Conservation (phyloP, 1,140 invertebrate species). For the Ctenoplectra terminalis region DNA sequence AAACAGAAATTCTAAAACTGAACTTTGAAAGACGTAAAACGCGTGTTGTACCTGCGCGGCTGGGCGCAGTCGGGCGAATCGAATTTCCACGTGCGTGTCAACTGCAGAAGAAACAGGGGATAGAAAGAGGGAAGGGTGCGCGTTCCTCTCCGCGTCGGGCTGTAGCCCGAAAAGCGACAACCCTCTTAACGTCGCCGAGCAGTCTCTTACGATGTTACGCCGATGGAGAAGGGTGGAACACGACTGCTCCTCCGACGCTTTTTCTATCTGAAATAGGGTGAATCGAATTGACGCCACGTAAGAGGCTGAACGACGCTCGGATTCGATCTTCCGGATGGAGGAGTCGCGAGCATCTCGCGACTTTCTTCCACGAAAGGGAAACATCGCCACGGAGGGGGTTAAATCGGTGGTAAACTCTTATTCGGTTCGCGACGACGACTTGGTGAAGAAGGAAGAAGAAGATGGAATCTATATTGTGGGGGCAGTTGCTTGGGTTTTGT, state of each 20-base stretch:
- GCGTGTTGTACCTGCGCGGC: conserved; percentile 5
- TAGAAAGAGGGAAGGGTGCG: not conserved
- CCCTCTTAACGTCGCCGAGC: conserved; percentile 47
- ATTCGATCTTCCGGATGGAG: conserved; percentile 69
- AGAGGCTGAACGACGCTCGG: conserved; percentile 48
- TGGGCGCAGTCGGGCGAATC: conserved; percentile 13
- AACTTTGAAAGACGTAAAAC: too few species aligned
- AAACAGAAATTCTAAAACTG: too few species aligned
- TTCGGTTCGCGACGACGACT: not conserved
- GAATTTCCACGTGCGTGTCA: conserved; percentile 37
- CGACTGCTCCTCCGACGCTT: conserved; percentile 33
- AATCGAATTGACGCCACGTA: conserved; percentile 66
- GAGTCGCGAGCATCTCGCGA: conserved; percentile 52
- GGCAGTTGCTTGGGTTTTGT: not conserved
- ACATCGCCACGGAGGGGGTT: conserved; percentile 53
- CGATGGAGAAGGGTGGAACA: conserved; percentile 12
- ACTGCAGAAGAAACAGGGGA: not conserved
- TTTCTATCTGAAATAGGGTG: conserved; percentile 60
- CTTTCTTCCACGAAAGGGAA: conserved; percentile 31
- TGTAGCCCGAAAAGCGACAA: conserved; percentile 23
- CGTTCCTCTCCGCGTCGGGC: conserved; percentile 14
- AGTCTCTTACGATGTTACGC: conserved; percentile 62
- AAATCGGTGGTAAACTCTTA: conserved; percentile 63
- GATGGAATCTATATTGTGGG: conserved; percentile 2
- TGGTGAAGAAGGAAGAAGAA: not conserved